Base-by-base conservation (phyloP, 2,113 vertebrate species). In the Puntigrus tetrazona region DNA sequence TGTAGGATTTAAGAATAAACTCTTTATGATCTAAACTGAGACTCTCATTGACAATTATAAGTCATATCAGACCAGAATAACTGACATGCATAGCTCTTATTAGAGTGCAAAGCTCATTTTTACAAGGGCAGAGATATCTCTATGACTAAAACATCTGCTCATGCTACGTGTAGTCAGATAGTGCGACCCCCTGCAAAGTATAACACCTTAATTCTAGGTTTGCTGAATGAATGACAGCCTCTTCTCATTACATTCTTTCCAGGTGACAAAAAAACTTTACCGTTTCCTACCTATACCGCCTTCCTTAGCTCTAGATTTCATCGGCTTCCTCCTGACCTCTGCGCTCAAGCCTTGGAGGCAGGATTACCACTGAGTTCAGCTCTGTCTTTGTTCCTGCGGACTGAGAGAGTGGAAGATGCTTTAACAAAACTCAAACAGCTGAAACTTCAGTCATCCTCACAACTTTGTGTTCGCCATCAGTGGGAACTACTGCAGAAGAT, bases 371-470 rank as follows among this genome's bases (percentile, higher is more conserved):
- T 89, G 92, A 93, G 92, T 93, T 89, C 82, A 38, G 85, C 89
- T 91, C 87, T 61, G 38, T 89, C 90, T 93, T 94, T 94, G 91
- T 94, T 94, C 93, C 87, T 69, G 41, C 69, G 75, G 87, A 90
- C 90, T 55, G 85, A 88, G 89, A 92, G 90, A 91, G 91, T 91
- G 86, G 52, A 65, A 73, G 87, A 92, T 84, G 89, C 92, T 92
- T 91, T 93, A 92, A 93, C 93, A 92, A 93, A 92, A 94, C 92
- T 93, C 92, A 91, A 93, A 93, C 91, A 93, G 92, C 92, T 91
- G 89, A 87, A 92, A 89, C 89, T 87, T 88, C 85, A 91, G 90
- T 92, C 90, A 92, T 91, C 89, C 91, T 87, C 90, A 83, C 91
- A 93, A 69, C 81, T 47, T 75, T 63, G 36, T 65, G 84, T 45